phyloP scores from a whole-genome alignment of 2,113 vertebrate genomes.

The Phyllopteryx taeniolatus region DNA sequence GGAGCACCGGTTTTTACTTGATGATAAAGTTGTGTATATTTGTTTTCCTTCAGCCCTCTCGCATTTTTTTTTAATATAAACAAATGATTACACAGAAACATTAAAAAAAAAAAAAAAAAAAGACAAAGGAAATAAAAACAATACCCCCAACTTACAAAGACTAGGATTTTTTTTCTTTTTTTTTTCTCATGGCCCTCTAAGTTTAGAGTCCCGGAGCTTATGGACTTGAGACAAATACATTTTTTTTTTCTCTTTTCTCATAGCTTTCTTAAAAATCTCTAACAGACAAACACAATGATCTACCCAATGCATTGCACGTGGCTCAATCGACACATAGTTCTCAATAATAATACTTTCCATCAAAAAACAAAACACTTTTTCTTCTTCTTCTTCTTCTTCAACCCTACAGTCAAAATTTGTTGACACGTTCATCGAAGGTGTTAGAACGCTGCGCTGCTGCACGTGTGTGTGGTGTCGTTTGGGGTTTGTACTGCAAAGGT shows the following conservation, averaged over 20 bases:
- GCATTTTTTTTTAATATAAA: conserved; percentile 75
- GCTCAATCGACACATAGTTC: conserved; percentile 78
- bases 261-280: conserved; percentile 81
- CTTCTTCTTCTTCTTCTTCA: conserved; percentile 45
- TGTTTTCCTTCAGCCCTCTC: conserved; percentile 80
- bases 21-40: conserved; percentile 70
- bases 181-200: conserved; percentile 67
- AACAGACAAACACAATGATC: conserved; percentile 82
- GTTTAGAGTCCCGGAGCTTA: conserved; percentile 82
- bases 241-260: conserved; percentile 72
- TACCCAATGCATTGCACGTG: conserved; percentile 84
- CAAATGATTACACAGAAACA: conserved; percentile 78
- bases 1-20: conserved; percentile 74
- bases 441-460: conserved; percentile 61
- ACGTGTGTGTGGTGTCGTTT: conserved; percentile 48
- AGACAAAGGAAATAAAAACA: conserved; percentile 74
- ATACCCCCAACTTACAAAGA: conserved; percentile 80
- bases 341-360: conserved; percentile 80
- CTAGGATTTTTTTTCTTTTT: conserved; percentile 68
- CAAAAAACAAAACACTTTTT: conserved; percentile 69
- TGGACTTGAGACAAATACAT: conserved; percentile 79
- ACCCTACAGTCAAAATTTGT: conserved; percentile 67
- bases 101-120: conserved; percentile 70
- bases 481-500: conserved; percentile 44
- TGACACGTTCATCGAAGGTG: conserved; percentile 59